Evolutionary conservation across 2,113 vertebrate genomes (phyloP).

Genomic region (Todiramphus saurophagus): DNA sequence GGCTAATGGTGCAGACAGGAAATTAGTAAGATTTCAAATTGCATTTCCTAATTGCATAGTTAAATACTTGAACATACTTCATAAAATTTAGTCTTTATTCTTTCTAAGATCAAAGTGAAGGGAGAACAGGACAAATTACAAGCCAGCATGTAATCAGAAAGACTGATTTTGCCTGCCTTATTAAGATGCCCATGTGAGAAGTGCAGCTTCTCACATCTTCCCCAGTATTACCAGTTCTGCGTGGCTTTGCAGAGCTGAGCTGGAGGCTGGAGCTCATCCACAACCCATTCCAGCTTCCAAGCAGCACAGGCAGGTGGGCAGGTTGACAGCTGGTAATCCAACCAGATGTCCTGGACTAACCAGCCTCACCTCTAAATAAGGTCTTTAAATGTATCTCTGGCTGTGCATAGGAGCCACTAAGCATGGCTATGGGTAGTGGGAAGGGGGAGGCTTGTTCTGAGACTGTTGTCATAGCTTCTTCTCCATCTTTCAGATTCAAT

Average conservation of each 20-base stretch:
- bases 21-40: slow-evolving; percentile 11
- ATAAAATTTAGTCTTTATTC: not conserved
- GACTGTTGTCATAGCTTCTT: not conserved
- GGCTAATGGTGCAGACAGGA: not conserved
- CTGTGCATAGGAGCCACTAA: not conserved
- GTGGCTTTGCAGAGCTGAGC: not conserved
- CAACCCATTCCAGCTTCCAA: not conserved
- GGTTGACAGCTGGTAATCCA: not conserved
- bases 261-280: not conserved
- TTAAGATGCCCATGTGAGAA: not conserved
- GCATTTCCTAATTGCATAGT: not conserved
- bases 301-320: not conserved
- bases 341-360: not conserved
- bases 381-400: not conserved
- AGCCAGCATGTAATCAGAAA: not conserved
- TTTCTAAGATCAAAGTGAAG: not conserved
- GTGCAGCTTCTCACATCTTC: not conserved
- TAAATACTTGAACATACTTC: not conserved
- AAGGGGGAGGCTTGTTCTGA: not conserved
- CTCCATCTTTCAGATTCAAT: not conserved
- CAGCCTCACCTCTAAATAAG: not conserved
- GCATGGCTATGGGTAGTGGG: not conserved
- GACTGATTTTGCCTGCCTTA: not conserved
- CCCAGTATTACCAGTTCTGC: not conserved
- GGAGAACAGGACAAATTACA: not conserved